Evolutionary conservation across 2,113 vertebrate species (phyloP).

Genomic region (Terrapene triunguis): DNA sequence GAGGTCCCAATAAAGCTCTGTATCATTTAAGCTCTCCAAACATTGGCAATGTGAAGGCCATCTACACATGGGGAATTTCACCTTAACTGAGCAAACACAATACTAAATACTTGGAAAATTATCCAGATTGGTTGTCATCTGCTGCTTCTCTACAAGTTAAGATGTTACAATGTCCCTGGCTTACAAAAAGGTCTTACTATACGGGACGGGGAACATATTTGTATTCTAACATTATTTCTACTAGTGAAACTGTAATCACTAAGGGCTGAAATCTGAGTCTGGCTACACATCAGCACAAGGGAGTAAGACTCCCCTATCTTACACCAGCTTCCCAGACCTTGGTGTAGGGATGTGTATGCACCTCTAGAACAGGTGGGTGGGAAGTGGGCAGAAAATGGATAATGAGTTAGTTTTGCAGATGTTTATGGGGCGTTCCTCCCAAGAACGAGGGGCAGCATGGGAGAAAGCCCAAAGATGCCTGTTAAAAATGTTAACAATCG

Average conservation of each 20-base stretch:
- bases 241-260: not conserved
- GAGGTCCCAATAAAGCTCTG: not conserved
- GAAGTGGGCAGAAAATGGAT: not conserved
- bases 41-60: rapidly evolving
- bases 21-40: no score
- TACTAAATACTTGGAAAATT: not conserved
- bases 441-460: not conserved
- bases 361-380: not conserved
- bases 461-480: not conserved
- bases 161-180: not conserved
- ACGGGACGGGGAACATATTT: not conserved
- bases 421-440: not conserved
- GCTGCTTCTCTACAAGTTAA: not conserved
- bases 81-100: not conserved
- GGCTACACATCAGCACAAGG: rapidly evolving
- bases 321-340: not conserved
- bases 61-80: not conserved
- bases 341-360: not conserved
- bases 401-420: not conserved
- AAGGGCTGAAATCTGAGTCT: not conserved
- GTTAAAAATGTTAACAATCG: not conserved
- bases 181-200: not conserved
- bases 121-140: not conserved
- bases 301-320: not conserved
- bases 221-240: not conserved